Conservation (phyloP, 2,888 invertebrate genomes). For the Eupsilia transversa region DNA sequence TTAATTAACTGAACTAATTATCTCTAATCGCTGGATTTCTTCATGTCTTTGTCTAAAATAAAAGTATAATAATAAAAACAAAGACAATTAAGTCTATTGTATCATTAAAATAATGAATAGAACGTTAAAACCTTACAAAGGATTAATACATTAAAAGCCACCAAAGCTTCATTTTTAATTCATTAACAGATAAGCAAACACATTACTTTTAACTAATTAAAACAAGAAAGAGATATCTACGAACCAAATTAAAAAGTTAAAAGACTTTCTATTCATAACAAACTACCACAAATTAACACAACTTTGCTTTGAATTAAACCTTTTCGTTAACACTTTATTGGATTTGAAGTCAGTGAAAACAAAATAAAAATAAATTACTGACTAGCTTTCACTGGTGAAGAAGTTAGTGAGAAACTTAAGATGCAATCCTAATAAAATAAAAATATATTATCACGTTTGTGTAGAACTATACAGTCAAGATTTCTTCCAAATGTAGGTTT, state of each 20-base stretch:
- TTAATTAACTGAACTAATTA: background rate
- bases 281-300: background rate
- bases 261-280: background rate
- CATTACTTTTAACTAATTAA: background rate
- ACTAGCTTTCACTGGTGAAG: no score
- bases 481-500: background rate
- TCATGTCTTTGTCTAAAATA: constrained; percentile 5
- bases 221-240: background rate
- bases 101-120: background rate
- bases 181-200: background rate
- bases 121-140: background rate
- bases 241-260: constrained; percentile 13
- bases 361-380: background rate
- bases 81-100: background rate
- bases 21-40: background rate
- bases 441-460: background rate
- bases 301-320: background rate
- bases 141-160: background rate
- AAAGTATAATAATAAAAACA: background rate
- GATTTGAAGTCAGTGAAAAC: background rate
- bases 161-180: background rate
- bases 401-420: background rate
- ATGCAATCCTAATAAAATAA: background rate
- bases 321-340: constrained; percentile 4
- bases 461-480: background rate